Evolutionary conservation across 2,888 invertebrate species (phyloP), one percentile per base, ranked within the genome.

Genomic region (Frankliniella intonsa): DNA sequence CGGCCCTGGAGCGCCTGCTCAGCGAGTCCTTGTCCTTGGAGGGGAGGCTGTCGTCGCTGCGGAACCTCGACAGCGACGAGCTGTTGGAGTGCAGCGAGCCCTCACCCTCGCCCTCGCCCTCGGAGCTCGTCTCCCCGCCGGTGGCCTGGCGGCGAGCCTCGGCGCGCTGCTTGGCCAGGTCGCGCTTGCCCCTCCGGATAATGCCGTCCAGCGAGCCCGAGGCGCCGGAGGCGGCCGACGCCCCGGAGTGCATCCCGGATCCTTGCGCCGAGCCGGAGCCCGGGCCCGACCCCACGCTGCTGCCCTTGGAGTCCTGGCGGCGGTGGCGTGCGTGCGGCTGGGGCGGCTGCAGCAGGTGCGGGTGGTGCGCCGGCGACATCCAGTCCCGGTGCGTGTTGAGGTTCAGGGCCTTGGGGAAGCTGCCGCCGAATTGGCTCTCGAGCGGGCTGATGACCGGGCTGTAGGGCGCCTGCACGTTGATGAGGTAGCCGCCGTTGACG

Each of bases 1-100:
- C 94, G 49, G 92, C 91, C 82, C 95, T 90, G 50, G 93, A 92
- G 85, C 91, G 90, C 84, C 92, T 91, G 86, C 90, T 93, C 82
- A 92, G 88, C 83, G 92, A 92, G 84, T 94, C 93, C 22, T 82
- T 83, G 51, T 80, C 81, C 3, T 83, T 94, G 86, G 93, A 93
- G 86, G 92, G 90, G 86, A 93, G 69, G 25, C 83, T 83, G 51
- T 81, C 81, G 5, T 83, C 94, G 86, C 93, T 93, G 86, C 92
- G 90, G 86, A 93, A 92, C 85, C 91, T 90, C 81, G 92, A 89
- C 86, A 93, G 91, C 0, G 93, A 92, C 49, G 91, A 92, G 27
- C 91, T 92, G 84, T 90, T 90, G 50, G 94, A 94, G 85, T 91
- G 91, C 82, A 92, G 88, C 25, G 93, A 93, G 0, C 83, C 93